Evolutionary conservation across 2,888 invertebrate species (phyloP).

Genomic region (Pachycephus smyrnensis): DNA sequence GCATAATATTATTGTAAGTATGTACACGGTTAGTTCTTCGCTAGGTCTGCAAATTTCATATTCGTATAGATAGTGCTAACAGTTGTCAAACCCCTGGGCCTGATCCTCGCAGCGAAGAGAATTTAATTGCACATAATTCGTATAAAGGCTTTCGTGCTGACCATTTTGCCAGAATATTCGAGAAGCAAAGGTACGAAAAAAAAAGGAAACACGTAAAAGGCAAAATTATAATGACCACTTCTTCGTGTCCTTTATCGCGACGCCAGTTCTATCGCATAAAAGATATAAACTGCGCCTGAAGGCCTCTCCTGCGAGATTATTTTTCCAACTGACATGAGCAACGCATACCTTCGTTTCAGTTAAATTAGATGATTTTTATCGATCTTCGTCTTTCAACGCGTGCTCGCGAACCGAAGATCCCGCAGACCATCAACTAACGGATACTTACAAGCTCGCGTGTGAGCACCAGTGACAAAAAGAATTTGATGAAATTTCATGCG

Average conservation of each 20-base stretch:
- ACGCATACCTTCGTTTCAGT: no score
- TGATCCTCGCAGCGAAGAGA: conserved; percentile 5
- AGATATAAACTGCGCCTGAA: no score
- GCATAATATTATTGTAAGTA: conserved; percentile 32
- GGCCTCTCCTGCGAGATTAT: no score
- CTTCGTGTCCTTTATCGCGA: no score
- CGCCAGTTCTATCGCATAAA: no score
- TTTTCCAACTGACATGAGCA: no score
- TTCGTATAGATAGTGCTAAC: background rate
- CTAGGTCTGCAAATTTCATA: conserved; percentile 8
- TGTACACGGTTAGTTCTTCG: conserved; percentile 26
- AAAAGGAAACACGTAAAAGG: no score
- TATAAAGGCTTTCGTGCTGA: conserved; percentile 1
- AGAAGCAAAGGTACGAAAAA: no score
- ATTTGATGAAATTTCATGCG: conserved; percentile 11
- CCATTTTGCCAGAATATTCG: no score
- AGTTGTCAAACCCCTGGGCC: background rate
- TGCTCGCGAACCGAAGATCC: conserved; percentile 36
- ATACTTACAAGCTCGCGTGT: conserved; percentile 31
- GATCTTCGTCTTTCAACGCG: no score
- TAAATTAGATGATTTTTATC: no score
- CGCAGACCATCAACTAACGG: conserved; percentile 64
- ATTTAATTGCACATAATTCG: conserved; percentile 36
- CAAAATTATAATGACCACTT: no score
- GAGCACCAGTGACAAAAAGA: conserved; percentile 16